Base-by-base conservation (phyloP, 2,113 vertebrate genomes). In the Bos taurus region DNA sequence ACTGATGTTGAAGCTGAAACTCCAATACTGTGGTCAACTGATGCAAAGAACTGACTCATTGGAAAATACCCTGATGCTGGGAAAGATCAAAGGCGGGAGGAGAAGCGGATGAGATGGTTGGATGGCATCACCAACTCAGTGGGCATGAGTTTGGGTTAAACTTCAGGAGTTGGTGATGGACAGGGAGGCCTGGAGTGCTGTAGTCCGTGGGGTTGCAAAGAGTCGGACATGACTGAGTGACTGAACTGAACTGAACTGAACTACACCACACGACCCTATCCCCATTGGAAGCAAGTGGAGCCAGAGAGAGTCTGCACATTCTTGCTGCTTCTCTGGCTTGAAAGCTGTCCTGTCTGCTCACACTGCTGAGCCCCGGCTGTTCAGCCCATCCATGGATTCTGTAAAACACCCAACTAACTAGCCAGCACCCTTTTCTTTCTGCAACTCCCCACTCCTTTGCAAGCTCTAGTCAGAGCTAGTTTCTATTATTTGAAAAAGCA, bases 211-310 rank as follows among this genome's bases (percentile, higher is more conserved):
- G n/a, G 19, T 40, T 23, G 10, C n/a, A 71, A 71, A 71, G n/a
- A 36, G 19, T 71, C 1, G 4, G 10, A 71, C 67, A 13, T 0
- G 1, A 40, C 5, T 71, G n/a, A 40, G 67, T 6, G 5, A 40
- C 67, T 74, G n/a, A 74, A 40, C 10, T 40, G 67, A 64, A 64
- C 7, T 64, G 62, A 71, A 71, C 19, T 40, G 19, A 71, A 74
- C n/a, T 23, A 28, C 0, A 33, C 23, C 77, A 4, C 28, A n/a
- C 0, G 3, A 14, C 56, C 48, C 33, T 11, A 48, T 6, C 11
- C 3, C 56, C 28, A 0, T 0, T 54, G 52, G 15, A 62, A 33
- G 46, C 26, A 46, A 40, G 87, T 0, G 15, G 33, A 60, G 36
- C 40, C 16, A 30, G 36, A 52, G 33, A 78, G 36, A 19, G 3